Conservation (phyloP, 2,888 invertebrate genomes). For the Parnassius mnemosyne region DNA sequence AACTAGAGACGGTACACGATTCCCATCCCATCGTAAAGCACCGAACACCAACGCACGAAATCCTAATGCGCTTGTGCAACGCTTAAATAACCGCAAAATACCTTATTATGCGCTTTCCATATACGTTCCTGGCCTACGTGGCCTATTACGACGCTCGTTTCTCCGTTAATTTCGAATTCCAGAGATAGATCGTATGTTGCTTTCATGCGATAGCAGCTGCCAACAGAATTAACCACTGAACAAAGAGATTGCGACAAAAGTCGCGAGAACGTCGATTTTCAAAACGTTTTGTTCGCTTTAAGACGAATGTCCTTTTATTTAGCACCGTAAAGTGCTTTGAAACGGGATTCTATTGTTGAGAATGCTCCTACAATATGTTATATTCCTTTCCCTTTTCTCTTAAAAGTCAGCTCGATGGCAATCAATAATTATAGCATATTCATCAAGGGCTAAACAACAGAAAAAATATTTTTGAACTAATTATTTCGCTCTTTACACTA, state of each 20-base stretch:
- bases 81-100: conserved; percentile 79
- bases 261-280: conserved; percentile 60
- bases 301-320: conserved; percentile 59
- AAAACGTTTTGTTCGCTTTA: conserved; percentile 60
- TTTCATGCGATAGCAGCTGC: conserved; percentile 71
- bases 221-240: conserved; percentile 54
- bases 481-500: background rate
- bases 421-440: conserved; percentile 40
- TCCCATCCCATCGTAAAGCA: conserved; percentile 56
- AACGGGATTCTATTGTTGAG: conserved; percentile 67
- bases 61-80: conserved; percentile 76
- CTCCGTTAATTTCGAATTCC: conserved; percentile 72
- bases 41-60: conserved; percentile 69
- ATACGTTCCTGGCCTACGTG: conserved; percentile 70
- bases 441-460: conserved; percentile 1
- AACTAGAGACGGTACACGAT: conserved; percentile 43
- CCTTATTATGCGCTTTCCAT: conserved; percentile 79
- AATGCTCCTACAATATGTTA: conserved; percentile 43
- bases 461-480: background rate
- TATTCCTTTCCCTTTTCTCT: conserved; percentile 40
- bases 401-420: conserved; percentile 49
- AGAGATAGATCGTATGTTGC: conserved; percentile 59
- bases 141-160: conserved; percentile 68
- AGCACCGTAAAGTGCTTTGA: conserved; percentile 61
- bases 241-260: conserved; percentile 74